phyloP scores from a whole-genome alignment of 2,797 vertebrate species.

The Acanthurus lineatus region DNA sequence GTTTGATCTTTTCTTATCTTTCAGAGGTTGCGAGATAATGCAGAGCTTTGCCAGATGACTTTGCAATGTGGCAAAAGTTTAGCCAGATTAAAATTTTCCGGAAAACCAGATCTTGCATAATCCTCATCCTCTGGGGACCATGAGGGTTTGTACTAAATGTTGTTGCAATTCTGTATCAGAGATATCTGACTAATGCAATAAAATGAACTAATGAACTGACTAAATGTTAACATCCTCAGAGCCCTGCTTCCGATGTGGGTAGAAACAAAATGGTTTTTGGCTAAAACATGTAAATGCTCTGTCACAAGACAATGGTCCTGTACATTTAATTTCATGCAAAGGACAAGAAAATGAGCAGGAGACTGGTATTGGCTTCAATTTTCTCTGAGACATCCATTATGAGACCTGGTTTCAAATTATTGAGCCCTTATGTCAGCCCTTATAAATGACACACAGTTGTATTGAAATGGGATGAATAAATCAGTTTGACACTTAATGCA shows the following conservation, averaged over 20 bases:
- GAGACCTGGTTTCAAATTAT: conserved; percentile 59
- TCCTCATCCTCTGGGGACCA: conserved; percentile 3
- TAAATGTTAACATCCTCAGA: neutral
- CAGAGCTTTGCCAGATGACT: too few relatives aligned
- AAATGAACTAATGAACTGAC: neutral
- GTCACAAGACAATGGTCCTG: conserved; percentile 6
- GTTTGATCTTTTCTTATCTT: neutral
- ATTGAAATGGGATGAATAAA: conserved; percentile 73
- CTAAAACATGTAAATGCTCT: conserved; percentile 29
- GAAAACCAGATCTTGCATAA: too few relatives aligned
- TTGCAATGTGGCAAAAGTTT: too few relatives aligned
- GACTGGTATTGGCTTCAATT: conserved; percentile 47
- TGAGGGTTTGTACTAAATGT: neutral
- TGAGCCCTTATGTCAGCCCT: conserved; percentile 61
- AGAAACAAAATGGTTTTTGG: neutral
- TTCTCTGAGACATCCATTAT: conserved; percentile 68
- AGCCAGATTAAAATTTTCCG: too few relatives aligned
- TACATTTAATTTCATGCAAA: conserved; percentile 26
- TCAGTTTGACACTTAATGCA: conserved; percentile 70
- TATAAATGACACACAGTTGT: conserved; percentile 75
- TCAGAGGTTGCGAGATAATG: too few relatives aligned
- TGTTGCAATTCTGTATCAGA: neutral
- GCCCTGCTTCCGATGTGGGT: neutral
- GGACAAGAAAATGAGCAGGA: conserved; percentile 21
- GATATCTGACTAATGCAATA: neutral